Evolutionary conservation across 2,888 invertebrate species (phyloP).

Genomic region (Acanthococcus lagerstroemiae): DNA sequence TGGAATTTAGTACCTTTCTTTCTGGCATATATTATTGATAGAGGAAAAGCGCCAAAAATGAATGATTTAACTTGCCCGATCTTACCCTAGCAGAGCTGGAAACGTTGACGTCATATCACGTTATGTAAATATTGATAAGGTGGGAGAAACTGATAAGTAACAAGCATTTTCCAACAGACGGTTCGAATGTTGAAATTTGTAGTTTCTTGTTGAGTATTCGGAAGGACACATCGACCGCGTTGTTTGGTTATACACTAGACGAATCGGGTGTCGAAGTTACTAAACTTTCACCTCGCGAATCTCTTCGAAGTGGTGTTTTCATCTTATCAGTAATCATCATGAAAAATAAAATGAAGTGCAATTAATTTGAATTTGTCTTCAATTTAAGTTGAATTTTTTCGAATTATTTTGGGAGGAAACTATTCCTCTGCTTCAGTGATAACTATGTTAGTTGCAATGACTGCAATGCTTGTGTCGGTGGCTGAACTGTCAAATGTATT

Average conservation of each 20-base stretch:
- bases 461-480: slow-evolving; percentile 55
- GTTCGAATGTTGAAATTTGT: no score
- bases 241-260: slow-evolving; percentile 25
- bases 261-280: not conserved
- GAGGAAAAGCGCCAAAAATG: no score
- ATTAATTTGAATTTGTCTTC: not conserved
- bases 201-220: no score
- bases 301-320: not conserved
- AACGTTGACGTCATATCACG: no score
- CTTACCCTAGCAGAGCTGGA: no score
- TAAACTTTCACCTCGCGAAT: slow-evolving; percentile 1
- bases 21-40: no score
- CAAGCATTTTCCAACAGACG: no score
- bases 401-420: not conserved
- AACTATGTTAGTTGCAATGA: slow-evolving; percentile 45
- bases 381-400: not conserved
- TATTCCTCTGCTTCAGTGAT: slow-evolving; percentile 39
- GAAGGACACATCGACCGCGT: no score
- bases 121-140: no score
- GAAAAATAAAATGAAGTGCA: slow-evolving; percentile 7
- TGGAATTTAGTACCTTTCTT: no score
- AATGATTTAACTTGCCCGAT: no score
- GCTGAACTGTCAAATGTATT: slow-evolving; percentile 66
- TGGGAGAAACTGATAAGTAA: no score
- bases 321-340: not conserved